Base-by-base conservation (phyloP, 2,113 vertebrate species). In the Phoenicopterus ruber region DNA sequence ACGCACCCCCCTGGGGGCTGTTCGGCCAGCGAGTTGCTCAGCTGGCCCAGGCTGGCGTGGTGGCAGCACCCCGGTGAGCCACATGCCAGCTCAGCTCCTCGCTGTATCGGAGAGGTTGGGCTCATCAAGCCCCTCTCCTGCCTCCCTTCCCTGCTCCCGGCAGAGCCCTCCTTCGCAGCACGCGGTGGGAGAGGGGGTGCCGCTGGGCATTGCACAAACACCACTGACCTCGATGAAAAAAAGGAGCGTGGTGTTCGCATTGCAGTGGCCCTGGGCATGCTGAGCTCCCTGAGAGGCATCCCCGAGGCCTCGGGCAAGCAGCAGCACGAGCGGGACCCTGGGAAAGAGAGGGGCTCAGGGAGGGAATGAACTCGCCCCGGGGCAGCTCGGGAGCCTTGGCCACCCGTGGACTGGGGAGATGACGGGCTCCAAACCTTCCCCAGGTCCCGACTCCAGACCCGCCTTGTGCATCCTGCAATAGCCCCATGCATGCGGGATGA, bases 161-260 rank as follows among this genome's bases (percentile, higher is more conserved):
- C 73, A 28, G 20, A 63, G 16, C 34, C 29, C 40, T 29, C 55
- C 49, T n/a, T 54, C 2, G 3, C n/a, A 71, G 71, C 49, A 26
- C 7, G 1, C 0, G 0, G 42, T 32, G 13, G 50, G 17, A 71
- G 31, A 28, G 9, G 32, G 9, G 36, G 31, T 32, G 7, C 32
- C 4, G 3, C 54, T 3, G 7, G 26, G 54, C 54, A 36, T 7
- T 32, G 28, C 44, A 24, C 61, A 44, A 42, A 7, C 42, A 22
- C 11, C 59, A 16, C 65, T 3, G 17, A 42, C 20, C 72, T 50
- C 31, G 0, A 44, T 10, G 9, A 25, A 69, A 50, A 34, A 29
- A 14, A 1, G 2, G 1, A 61, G 54, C 61, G 11, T 1, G 2
- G 26, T 13, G 44, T 36, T 65, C 32, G 12, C 87, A 17, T 52